Evolutionary conservation across 2,888 invertebrate genomes (phyloP).

Genomic region (Caenorhabditis japonica): DNA sequence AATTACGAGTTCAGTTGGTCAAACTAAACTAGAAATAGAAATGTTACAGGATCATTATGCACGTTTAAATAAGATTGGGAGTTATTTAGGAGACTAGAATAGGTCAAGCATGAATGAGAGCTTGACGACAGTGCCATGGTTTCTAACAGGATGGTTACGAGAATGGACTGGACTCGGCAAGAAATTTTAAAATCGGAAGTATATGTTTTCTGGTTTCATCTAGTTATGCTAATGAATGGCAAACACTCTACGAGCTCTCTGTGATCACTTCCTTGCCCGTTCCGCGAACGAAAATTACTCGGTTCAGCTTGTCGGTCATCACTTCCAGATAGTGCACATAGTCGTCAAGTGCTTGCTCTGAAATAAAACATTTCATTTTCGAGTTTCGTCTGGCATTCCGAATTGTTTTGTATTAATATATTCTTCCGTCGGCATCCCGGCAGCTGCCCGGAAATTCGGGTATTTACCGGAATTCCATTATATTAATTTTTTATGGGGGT

Average conservation of each 20-base stretch:
- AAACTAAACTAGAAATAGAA: neutral
- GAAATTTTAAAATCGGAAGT: conserved; percentile 29
- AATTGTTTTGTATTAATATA: neutral
- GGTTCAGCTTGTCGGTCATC: conserved; percentile 71
- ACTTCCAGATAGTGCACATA: conserved; percentile 75
- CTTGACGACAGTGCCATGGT: conserved; percentile 46
- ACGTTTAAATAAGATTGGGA: conserved; percentile 8
- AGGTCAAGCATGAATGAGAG: conserved; percentile 59
- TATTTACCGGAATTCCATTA: too few relatives aligned
- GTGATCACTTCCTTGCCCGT: conserved; percentile 76
- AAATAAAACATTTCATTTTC: conserved; percentile 8
- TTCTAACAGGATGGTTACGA: conserved; percentile 19
- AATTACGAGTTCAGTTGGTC: neutral
- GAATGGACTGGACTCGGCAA: too few relatives aligned
- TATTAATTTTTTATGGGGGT: too few relatives aligned
- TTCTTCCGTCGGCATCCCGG: too few relatives aligned
- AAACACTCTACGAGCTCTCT: conserved; percentile 60
- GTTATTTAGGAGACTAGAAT: conserved; percentile 29
- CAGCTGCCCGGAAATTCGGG: too few relatives aligned
- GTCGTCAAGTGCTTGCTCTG: conserved; percentile 69
- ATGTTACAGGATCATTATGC: conserved; percentile 29
- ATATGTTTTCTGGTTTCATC: conserved; percentile 28
- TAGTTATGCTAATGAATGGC: neutral
- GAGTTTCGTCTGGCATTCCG: neutral
- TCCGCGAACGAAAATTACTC: conserved; percentile 74